Conservation (phyloP, 2,888 invertebrate species). For the Apodemia hepburni region DNA sequence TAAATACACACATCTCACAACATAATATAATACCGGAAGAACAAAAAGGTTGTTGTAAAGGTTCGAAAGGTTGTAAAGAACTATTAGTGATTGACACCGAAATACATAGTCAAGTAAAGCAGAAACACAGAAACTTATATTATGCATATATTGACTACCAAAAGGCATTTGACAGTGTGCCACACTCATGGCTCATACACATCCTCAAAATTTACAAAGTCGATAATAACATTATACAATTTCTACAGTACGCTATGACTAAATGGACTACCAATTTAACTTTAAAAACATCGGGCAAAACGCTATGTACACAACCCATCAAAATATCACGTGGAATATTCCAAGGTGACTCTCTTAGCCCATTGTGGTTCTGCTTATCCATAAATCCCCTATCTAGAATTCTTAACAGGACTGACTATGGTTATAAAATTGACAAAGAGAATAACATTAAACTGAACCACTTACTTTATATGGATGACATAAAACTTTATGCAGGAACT, state of each 20-base stretch:
- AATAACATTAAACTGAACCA: conserved; percentile 12
- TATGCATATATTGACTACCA: too few relatives aligned
- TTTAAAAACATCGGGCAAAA: background rate
- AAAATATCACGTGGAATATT: conserved; percentile 14
- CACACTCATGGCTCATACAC: too few relatives aligned
- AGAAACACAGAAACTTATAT: too few relatives aligned
- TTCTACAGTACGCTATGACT: background rate
- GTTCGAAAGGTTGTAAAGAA: conserved; percentile 21
- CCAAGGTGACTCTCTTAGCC: background rate
- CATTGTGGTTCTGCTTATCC: too few relatives aligned
- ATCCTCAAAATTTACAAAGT: conserved; percentile 24
- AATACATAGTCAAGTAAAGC: conserved; percentile 21
- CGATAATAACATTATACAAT: background rate
- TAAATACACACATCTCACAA: conserved; percentile 9
- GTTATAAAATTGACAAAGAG: background rate
- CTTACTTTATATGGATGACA: conserved; percentile 16
- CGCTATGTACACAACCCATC: background rate
- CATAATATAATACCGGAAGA: conserved; percentile 16
- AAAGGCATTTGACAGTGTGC: too few relatives aligned
- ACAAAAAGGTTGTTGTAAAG: conserved; percentile 18
- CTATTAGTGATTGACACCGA: conserved; percentile 18
- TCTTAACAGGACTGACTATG: too few relatives aligned
- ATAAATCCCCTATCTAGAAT: background rate
- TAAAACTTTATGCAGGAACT: conserved; percentile 9
- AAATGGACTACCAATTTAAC: background rate